Evolutionary conservation across 2,113 vertebrate genomes (phyloP).

Genomic region (Promerops cafer): DNA sequence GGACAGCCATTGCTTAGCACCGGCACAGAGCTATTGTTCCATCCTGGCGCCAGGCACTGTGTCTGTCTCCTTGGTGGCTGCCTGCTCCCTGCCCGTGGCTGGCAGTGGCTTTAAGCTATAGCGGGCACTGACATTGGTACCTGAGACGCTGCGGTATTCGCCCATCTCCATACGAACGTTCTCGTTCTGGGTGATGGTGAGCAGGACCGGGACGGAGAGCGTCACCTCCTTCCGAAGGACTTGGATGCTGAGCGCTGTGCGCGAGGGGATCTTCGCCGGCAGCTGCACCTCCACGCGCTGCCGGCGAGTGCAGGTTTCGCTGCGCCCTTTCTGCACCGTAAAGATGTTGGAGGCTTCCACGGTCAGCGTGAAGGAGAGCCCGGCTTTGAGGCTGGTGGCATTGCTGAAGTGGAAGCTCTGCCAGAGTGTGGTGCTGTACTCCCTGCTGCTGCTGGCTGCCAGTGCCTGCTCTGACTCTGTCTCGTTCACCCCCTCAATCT

Average conservation of each 20-base stretch:
- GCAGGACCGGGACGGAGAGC: slow-evolving; percentile 2
- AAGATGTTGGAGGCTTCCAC: slow-evolving; percentile 52
- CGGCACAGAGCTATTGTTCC: not conserved
- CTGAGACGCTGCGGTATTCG: slow-evolving; percentile 55
- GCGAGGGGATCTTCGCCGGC: slow-evolving; percentile 35
- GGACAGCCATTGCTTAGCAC: not conserved
- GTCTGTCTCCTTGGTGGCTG: not conserved
- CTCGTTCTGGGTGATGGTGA: slow-evolving; percentile 61
- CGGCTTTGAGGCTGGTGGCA: slow-evolving; percentile 19
- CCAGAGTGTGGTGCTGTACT: slow-evolving; percentile 36
- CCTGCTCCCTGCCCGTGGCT: not conserved
- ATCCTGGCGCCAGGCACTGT: accelerated
- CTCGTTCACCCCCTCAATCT: slow-evolving; percentile 56
- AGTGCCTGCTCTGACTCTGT: slow-evolving; percentile 40
- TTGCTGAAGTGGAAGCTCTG: slow-evolving; percentile 67
- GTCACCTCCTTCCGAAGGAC: slow-evolving; percentile 56
- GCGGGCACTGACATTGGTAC: slow-evolving; percentile 37
- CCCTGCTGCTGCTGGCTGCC: slow-evolving; percentile 50
- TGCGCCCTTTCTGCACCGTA: slow-evolving; percentile 49
- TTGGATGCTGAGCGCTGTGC: slow-evolving; percentile 20
- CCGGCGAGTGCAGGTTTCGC: slow-evolving; percentile 28
- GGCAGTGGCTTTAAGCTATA: slow-evolving; percentile 49
- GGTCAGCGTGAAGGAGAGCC: slow-evolving; percentile 47
- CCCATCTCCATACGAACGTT: not conserved
- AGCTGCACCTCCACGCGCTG: slow-evolving; percentile 48